Evolutionary conservation across 1,140 invertebrate genomes (phyloP).

Genomic region (Agrilus planipennis): DNA sequence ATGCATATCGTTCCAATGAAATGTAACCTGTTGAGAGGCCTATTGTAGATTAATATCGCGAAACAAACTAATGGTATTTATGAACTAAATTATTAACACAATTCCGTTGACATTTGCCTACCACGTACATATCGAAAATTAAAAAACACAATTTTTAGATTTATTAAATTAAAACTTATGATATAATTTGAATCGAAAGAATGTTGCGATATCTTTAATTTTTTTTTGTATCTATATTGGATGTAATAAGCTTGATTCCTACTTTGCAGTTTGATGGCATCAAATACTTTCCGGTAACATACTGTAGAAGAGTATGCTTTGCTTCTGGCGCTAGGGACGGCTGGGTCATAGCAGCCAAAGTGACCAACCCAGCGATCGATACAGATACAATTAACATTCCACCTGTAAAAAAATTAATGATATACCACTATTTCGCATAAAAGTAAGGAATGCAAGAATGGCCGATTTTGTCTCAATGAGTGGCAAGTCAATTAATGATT

Average conservation of each 20-base stretch:
- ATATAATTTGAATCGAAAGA: no score
- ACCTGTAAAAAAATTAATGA: slow-evolving; percentile 41
- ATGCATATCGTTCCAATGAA: slow-evolving; percentile 77
- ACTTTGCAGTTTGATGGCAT: slow-evolving; percentile 71
- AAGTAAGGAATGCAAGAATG: background rate
- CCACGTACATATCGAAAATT: no score
- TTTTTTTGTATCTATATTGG: no score
- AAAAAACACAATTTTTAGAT: no score
- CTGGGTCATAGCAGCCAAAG: slow-evolving; percentile 76
- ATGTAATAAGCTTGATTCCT: no score
- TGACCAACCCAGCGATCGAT: slow-evolving; percentile 72
- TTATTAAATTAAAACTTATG: no score
- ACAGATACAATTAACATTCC: slow-evolving; percentile 79
- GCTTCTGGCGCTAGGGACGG: slow-evolving; percentile 73
- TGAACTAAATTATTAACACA: no score
- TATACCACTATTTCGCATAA: no score
- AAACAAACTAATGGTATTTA: no score
- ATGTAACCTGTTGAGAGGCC: slow-evolving; percentile 41
- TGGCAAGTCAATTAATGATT: no score
- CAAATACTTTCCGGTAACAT: slow-evolving; percentile 84
- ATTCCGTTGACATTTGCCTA: no score
- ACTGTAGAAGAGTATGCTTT: slow-evolving; percentile 78
- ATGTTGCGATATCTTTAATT: no score
- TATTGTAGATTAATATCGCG: background rate
- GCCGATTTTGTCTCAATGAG: background rate